Conservation (phyloP, 2,888 invertebrate genomes). For the Gandaritis pyraliata region DNA sequence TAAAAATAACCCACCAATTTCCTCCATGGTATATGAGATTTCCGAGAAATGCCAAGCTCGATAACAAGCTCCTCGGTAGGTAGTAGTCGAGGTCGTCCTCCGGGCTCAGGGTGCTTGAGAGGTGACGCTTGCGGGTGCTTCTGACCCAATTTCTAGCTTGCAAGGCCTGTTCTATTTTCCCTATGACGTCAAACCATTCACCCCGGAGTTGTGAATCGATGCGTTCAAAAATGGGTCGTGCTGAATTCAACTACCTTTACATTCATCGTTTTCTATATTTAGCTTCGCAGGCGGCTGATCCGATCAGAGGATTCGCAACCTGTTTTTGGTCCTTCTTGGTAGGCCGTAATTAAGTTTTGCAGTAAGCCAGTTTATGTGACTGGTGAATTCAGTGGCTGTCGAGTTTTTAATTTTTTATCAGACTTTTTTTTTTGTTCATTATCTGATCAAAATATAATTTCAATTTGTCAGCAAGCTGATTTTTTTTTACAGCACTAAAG, state of each 20-base stretch:
- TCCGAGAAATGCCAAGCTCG: constrained; percentile 34
- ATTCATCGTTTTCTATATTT: constrained; percentile 75
- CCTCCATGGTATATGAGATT: constrained; percentile 48
- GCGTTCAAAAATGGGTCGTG: constrained; percentile 73
- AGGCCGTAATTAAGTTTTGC: constrained; percentile 38
- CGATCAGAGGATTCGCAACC: constrained; percentile 54
- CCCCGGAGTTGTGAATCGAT: constrained; percentile 76
- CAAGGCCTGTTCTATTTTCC: constrained; percentile 75
- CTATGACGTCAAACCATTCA: constrained; percentile 82
- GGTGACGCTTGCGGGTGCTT: constrained; percentile 53
- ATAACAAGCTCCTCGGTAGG: background rate
- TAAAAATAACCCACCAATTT: constrained; percentile 54
- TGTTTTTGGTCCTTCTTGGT: constrained; percentile 60
- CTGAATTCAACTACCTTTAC: constrained; percentile 74
- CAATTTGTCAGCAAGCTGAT: too few species aligned
- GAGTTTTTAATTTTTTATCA: too few species aligned
- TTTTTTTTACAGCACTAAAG: too few species aligned
- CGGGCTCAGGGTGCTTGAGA: constrained; percentile 14
- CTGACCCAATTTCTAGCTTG: constrained; percentile 72
- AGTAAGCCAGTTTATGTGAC: background rate
- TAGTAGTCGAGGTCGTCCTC: constrained; percentile 42
- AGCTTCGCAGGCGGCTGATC: constrained; percentile 56
- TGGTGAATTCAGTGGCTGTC: background rate
- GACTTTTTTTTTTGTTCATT: too few species aligned
- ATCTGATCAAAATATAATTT: too few species aligned